Evolutionary conservation across 2,888 invertebrate species (phyloP).

Genomic region (Zeuzera pyrina): DNA sequence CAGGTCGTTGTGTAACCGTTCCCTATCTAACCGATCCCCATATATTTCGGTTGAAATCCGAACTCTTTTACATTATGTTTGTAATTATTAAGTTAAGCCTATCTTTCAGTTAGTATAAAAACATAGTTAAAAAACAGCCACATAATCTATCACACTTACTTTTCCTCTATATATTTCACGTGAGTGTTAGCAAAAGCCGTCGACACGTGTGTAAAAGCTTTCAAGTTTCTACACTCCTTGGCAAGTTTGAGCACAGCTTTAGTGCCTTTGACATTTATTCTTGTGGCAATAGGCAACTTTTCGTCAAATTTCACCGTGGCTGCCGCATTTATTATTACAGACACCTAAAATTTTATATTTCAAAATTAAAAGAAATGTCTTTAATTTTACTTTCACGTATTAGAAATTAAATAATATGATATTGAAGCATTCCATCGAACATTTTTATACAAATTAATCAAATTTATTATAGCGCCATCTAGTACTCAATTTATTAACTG

Average conservation of each 20-base stretch:
- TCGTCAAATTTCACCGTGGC: slow-evolving; percentile 83
- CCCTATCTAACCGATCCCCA: too few relatives aligned
- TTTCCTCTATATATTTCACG: slow-evolving; percentile 80
- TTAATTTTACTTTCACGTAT: background rate
- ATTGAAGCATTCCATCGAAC: background rate
- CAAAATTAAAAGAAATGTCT: background rate
- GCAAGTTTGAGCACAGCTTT: slow-evolving; percentile 81
- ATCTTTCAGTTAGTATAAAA: too few relatives aligned
- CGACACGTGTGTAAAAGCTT: slow-evolving; percentile 67
- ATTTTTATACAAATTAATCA: too few relatives aligned
- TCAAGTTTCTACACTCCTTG: slow-evolving; percentile 79
- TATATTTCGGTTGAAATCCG: too few relatives aligned
- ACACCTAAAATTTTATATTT: slow-evolving; percentile 30
- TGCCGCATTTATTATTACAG: slow-evolving; percentile 57
- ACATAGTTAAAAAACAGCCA: too few relatives aligned
- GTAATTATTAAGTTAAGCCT: too few relatives aligned
- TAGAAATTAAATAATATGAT: background rate
- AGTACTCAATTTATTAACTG: too few relatives aligned
- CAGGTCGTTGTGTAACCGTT: too few relatives aligned
- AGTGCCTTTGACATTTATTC: slow-evolving; percentile 86
- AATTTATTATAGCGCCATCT: too few relatives aligned
- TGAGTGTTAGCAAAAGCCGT: slow-evolving; percentile 79
- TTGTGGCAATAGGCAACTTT: slow-evolving; percentile 80
- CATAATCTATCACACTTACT: too few relatives aligned
- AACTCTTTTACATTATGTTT: too few relatives aligned